Base-by-base conservation (phyloP, 2,797 vertebrate genomes). In the Hippopotamyrus pictus region DNA sequence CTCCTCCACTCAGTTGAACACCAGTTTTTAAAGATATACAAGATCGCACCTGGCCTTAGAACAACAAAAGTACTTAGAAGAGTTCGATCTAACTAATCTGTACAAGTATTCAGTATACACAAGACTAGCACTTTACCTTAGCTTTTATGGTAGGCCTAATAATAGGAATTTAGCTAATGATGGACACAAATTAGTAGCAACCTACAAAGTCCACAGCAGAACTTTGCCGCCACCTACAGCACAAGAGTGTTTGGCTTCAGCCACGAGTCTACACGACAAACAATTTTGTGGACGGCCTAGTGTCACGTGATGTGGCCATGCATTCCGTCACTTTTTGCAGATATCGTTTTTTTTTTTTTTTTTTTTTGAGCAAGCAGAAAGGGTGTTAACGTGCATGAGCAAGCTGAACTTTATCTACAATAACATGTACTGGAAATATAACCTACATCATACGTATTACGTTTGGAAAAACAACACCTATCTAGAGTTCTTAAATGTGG, bases 191-290 rank as follows among this genome's bases (percentile, higher is more conserved):
- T 29, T 4, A 12, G 46, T 22, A 29, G 22, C 14, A 86, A 33
- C 84, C 84, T 37, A 53, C n/a, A 86, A 33, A 48, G 12, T 86
- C 29, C 48, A 86, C 3, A 9, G 84, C 51, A 37, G 84, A 53
- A 86, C 46, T 86, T 37, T 86, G 84, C 48, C 29, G 84, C 84
- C 84, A 86, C 84, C 84, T 86, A 86, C 84, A 86, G 48, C 25
- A 86, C 29, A 6, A 51, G 19, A 85, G 48, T 25, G 25, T 25
- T 37, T 1, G 9, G 25, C 25, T 86, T 86, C 50, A 53, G 46
- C 83, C 22, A 86, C 12, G 25, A 11, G 50, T 86, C 83, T 53
- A 25, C 82, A 22, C 41, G 29, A 37, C 65, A 33, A 33, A 14
- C 12, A 17, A 37, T 48, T 84, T 48, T 73, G 29, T 17, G 65